Base-by-base conservation (phyloP, 2,113 vertebrate species). In the Neoarius graeffei region DNA sequence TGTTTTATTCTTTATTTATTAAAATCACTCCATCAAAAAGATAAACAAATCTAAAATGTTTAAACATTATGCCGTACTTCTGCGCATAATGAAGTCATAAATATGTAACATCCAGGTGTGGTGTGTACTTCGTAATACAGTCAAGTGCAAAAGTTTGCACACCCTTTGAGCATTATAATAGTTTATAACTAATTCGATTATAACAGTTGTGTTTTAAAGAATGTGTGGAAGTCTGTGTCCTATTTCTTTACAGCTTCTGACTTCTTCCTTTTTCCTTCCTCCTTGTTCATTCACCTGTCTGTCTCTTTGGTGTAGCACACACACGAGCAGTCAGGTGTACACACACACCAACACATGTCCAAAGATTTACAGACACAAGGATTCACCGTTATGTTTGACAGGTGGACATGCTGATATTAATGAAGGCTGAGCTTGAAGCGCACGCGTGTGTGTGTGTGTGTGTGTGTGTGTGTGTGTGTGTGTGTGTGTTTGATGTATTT, bases 401-500 rank as follows among this genome's bases (percentile, higher is more conserved):
- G n/a, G 48, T 69, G 64, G 52, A 81, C 85, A 57, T 13, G 60
- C 48, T 80, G 84, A 73, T 59, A 76, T 76, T 85, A 85, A 85
- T 85, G 59, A 76, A 50, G 23, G 56, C 71, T 2, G 23, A 48
- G 56, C 60, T 23, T 80, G 52, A 81, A 54, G 27, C 1, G 10
- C 19, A 10, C 23, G 6, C 50, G 57, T n/a, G 13, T 60, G 54
- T 67, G 57, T 79, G 73, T 73, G 48, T 86, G 74, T 80, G 85
- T 86, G 85, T 86, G 85, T 67, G 85, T 86, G 57, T 79, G 73
- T 80, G 56, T 64, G 27, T 69, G 57, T 77, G 71, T 27, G 35
- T 85, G 73, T 86, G 85, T 86, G 85, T 81, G 85, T 57, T 60
- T 86, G 48, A 87, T 87, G 77, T 74, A 89, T 91, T 88, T 92